These are phyloP conservation scores for Macaca fascicularis DNA, from an alignment of 2,113 vertebrate species.

Conservation along the genomic window T2T-MFA8v1.1 NC_088376.1:85030001-85030500, in stretches of 20 bases:
- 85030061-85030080: background rate
- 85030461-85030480: background rate
- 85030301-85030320: background rate
- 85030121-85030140: background rate
- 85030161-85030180: background rate
- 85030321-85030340: background rate
- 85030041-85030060: background rate
- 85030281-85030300: background rate
- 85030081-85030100: background rate
- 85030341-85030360: background rate
- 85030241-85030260: background rate
- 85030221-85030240: background rate
- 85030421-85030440: constrained; percentile 25
- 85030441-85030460: background rate
- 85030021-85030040: background rate
- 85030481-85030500: background rate
- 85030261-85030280: background rate
- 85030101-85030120: background rate
- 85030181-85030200: background rate
- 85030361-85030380: background rate
- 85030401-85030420: background rate
- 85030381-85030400: background rate
- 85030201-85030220: background rate
- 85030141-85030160: background rate
- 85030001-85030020: constrained; percentile 35